Evolutionary conservation across 2,797 vertebrate genomes (phyloP), one percentile per base, ranked within the genome.

Genomic region (Galagoides demidoff): DNA sequence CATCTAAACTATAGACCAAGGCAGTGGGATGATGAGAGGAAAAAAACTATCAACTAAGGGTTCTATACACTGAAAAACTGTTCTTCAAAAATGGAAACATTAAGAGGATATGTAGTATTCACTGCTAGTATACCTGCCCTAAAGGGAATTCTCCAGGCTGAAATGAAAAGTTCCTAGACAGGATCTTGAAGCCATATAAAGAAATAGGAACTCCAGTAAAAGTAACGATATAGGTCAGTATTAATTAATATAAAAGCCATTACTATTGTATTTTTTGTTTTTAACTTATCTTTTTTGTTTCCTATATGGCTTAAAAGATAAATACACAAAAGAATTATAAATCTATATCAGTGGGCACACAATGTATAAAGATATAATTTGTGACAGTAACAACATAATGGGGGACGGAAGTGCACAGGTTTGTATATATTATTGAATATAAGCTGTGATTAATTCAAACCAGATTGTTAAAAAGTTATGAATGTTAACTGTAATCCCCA

Each of bases 271-370:
- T 39, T 39, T 91, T 73, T 82, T 76, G 89, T 73, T 86, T 89
- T 39, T 81, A 93, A 85, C 68, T 82, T 79, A 39, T 88, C 64
- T 87, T 85, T 82, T 90, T 81, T 89, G 52, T 59, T 87, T 92
- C 43, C 55, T 91, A 59, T 45, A 66, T 37, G 63, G 89, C 17
- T 71, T 91, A 77, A 89, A 79, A 88, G 25, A 81, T 31, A 87
- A 81, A 90, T 27, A 17, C 25, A 57, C 23, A 64, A 83, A 89
- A 16, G 78, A 63, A 76, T 68, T 84, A 74, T 89, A 77, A 45
- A 39, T 59, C 57, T 79, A 0, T 29, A 27, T 83, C 37, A 94
- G 39, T 7, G 17, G 29, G 31, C 49, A 95, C n/a, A 52, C 37
- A 95, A 77, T 23, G 17, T 12, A 84, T n/a, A 92, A 45, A 92